These are phyloP conservation scores for Iselma pallidipennis DNA, from an alignment of 2,888 invertebrate species.

Conservation along the genomic window DNA sequence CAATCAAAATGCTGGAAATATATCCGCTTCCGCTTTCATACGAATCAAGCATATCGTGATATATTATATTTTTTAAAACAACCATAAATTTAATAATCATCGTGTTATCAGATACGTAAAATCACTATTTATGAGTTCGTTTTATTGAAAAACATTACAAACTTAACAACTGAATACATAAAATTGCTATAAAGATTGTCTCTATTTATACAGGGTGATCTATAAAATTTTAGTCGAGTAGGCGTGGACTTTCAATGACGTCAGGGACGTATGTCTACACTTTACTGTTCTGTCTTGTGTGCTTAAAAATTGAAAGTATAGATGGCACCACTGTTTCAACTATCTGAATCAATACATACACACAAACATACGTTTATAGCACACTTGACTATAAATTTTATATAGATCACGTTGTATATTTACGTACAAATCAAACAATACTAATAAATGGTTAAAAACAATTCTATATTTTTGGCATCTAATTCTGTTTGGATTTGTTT, in stretches of 20 bases:
- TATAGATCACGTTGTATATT: too few species aligned
- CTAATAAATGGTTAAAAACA: not conserved
- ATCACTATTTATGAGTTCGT: not conserved
- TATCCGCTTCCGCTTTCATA: not conserved
- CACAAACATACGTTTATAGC: too few species aligned
- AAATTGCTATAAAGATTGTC: not conserved
- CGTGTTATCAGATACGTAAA: not conserved
- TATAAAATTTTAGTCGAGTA: too few species aligned
- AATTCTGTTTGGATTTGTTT: conserved; percentile 36
- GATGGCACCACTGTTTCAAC: too few species aligned
- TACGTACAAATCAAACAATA: conserved; percentile 5
- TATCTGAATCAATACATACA: too few species aligned
- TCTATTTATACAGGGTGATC: too few species aligned
- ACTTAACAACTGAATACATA: not conserved
- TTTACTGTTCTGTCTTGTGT: too few species aligned
- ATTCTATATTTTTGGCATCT: conserved; percentile 15
- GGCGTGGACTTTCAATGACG: too few species aligned
- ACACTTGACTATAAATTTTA: too few species aligned
- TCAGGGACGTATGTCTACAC: too few species aligned
- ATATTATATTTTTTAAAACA: not conserved
- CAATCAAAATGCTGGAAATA: not conserved
- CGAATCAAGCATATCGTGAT: not conserved
- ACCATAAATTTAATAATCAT: not conserved
- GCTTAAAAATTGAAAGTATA: too few species aligned
- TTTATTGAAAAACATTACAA: not conserved